Conservation (phyloP, 1,140 invertebrate genomes). For the Saccostrea cuccullata region DNA sequence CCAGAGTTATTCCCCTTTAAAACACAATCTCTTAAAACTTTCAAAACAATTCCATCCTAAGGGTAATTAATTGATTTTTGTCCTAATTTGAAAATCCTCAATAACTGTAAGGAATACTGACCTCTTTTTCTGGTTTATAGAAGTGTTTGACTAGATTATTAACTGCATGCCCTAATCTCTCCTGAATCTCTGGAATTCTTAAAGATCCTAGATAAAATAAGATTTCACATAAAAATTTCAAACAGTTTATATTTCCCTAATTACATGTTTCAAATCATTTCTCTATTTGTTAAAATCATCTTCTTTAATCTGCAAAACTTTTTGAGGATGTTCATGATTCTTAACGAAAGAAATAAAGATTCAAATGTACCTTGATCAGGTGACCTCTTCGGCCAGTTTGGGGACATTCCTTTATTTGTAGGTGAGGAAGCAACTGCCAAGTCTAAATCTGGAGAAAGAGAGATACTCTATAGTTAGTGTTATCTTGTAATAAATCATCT, state of each 20-base stretch:
- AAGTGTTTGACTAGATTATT: slow-evolving; percentile 98
- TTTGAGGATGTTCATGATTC: too few relatives aligned
- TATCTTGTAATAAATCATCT: too few relatives aligned
- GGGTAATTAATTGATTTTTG: too few relatives aligned
- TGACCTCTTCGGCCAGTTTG: slow-evolving; percentile 67
- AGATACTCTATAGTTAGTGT: neutral
- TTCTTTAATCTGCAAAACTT: too few relatives aligned
- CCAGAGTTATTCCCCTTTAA: neutral
- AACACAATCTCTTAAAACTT: too few relatives aligned
- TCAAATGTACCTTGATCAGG: slow-evolving; percentile 61
- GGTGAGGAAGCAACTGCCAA: slow-evolving; percentile 60
- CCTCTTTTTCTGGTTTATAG: slow-evolving; percentile 87
- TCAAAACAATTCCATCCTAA: too few relatives aligned
- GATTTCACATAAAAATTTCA: slow-evolving; percentile 5
- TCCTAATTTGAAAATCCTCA: too few relatives aligned
- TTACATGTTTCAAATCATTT: too few relatives aligned
- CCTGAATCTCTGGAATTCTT: slow-evolving; percentile 79
- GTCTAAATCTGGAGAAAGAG: slow-evolving; percentile 61
- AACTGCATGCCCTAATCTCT: slow-evolving; percentile 88
- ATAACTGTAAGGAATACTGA: slow-evolving; percentile 53
- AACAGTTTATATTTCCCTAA: too few relatives aligned
- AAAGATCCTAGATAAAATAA: slow-evolving; percentile 30
- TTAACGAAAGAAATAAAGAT: too few relatives aligned
- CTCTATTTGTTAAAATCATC: too few relatives aligned
- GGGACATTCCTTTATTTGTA: slow-evolving; percentile 65